These are phyloP conservation scores for Origma solitaria DNA, from an alignment of 2,113 vertebrate species.

Conservation along the genomic window DNA sequence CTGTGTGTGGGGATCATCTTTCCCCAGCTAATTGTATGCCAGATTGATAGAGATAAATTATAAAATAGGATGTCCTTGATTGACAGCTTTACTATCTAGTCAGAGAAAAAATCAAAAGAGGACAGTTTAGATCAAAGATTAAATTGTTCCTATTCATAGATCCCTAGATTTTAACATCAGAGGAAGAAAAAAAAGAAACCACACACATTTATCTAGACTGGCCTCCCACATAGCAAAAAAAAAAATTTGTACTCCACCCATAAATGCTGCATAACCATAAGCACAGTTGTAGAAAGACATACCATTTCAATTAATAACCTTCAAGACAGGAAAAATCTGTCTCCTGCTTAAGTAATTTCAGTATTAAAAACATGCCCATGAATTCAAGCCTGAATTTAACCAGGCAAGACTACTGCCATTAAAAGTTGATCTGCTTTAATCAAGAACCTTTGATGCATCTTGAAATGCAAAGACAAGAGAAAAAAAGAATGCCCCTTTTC, in stretches of 20 bases:
- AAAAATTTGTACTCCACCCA: background rate
- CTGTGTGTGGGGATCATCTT: background rate
- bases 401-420: background rate
- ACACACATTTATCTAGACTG: background rate
- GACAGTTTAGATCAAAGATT: background rate
- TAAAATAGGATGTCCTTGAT: background rate
- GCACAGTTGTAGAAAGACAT: background rate
- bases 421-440: background rate
- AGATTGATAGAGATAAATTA: background rate
- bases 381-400: background rate
- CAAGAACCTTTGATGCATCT: background rate
- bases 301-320: background rate
- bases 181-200: background rate
- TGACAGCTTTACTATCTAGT: background rate
- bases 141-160: background rate
- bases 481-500: background rate
- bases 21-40: background rate
- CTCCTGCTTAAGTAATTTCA: background rate
- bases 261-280: background rate
- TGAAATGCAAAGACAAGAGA: background rate
- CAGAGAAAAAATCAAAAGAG: background rate
- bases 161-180: background rate
- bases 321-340: background rate
- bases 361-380: background rate
- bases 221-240: background rate